Evolutionary conservation across 2,888 invertebrate species (phyloP).

Genomic region (Tuberolachnus salignus): DNA sequence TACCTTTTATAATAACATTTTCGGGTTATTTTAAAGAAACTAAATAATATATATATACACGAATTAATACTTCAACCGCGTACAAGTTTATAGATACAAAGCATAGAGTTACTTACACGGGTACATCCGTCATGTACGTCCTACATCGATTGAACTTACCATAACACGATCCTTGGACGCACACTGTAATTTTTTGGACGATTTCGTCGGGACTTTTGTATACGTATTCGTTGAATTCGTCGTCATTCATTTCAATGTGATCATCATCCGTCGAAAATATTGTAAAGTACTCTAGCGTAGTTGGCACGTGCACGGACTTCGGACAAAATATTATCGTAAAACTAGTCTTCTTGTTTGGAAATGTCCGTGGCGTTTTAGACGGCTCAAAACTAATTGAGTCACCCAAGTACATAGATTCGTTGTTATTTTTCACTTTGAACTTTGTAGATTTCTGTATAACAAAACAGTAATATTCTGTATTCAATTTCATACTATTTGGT

Average conservation of each 20-base stretch:
- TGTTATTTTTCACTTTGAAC: slow-evolving; percentile 43
- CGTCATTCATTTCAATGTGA: neutral
- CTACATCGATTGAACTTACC: too few relatives aligned
- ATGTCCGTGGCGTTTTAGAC: slow-evolving; percentile 3
- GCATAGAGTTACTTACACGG: too few relatives aligned
- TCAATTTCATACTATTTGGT: too few relatives aligned
- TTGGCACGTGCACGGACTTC: neutral
- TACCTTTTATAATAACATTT: too few relatives aligned
- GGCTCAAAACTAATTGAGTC: slow-evolving; percentile 42
- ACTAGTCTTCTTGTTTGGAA: slow-evolving; percentile 30
- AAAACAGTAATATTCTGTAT: too few relatives aligned
- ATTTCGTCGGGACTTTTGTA: neutral
- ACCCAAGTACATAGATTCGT: slow-evolving; percentile 38
- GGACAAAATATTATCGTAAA: slow-evolving; percentile 35
- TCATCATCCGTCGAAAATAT: slow-evolving; percentile 28
- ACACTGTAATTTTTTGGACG: slow-evolving; percentile 7
- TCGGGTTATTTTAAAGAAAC: neutral
- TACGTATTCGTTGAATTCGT: neutral
- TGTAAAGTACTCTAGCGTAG: slow-evolving; percentile 46
- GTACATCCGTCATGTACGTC: too few relatives aligned
- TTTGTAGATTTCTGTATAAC: slow-evolving; percentile 10
- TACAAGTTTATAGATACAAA: neutral
- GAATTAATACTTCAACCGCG: too few relatives aligned
- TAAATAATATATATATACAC: too few relatives aligned
- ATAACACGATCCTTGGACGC: slow-evolving; percentile 36